Evolutionary conservation across 2,113 vertebrate genomes (phyloP).

Genomic region (Boleophthalmus pectinirostris): DNA sequence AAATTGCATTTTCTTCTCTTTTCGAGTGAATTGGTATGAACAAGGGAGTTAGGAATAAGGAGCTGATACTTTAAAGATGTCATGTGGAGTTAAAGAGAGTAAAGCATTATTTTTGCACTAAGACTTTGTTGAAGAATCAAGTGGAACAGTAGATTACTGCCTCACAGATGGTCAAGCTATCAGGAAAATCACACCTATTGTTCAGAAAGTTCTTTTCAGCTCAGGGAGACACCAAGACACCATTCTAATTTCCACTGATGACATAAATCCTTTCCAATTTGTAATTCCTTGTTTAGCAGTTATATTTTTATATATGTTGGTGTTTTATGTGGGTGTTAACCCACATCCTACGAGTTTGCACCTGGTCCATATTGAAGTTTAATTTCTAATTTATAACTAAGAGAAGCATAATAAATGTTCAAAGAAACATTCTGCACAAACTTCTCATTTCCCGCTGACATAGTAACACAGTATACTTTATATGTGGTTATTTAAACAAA

Average conservation of each 20-base stretch:
- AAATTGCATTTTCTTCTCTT: conserved; percentile 48
- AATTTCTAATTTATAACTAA: neutral
- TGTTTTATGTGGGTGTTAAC: neutral
- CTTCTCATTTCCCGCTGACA: conserved; percentile 59
- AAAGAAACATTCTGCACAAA: conserved; percentile 45
- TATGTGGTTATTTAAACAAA: conserved; percentile 35
- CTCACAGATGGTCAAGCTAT: conserved; percentile 45
- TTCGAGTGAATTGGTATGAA: conserved; percentile 40
- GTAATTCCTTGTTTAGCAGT: conserved; percentile 20
- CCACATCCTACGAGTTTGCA: neutral
- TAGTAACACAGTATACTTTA: conserved; percentile 39
- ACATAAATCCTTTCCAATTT: neutral
- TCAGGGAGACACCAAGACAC: conserved; percentile 13
- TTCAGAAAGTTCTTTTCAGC: conserved; percentile 18
- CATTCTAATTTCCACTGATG: conserved; percentile 32
- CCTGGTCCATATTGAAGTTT: neutral
- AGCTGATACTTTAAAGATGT: conserved; percentile 53
- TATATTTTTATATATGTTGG: neutral
- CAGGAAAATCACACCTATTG: conserved; percentile 37
- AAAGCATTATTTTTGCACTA: neutral
- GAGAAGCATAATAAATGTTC: conserved; percentile 10
- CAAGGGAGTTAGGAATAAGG: conserved; percentile 39
- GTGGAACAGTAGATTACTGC: conserved; percentile 26
- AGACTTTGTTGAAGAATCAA: conserved; percentile 20
- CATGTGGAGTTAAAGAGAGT: conserved; percentile 13